Evolutionary conservation across 2,888 invertebrate genomes (phyloP).

Genomic region (Limnephilus rhombicus): DNA sequence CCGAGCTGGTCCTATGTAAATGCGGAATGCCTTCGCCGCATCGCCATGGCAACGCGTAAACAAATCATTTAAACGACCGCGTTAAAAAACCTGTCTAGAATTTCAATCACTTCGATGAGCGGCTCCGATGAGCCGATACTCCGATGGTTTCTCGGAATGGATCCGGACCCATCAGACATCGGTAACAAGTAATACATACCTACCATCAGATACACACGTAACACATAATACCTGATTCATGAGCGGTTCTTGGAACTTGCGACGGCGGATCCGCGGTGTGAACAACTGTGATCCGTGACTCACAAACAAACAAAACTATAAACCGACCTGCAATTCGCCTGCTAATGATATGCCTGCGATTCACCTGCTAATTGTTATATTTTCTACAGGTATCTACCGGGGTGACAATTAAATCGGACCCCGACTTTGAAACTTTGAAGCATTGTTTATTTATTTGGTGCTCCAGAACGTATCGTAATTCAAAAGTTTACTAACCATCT

Average conservation of each 20-base stretch:
- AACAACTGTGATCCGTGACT: background rate
- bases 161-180: background rate
- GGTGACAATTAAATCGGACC: too few relatives aligned
- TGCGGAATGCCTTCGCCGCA: background rate
- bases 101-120: constrained; percentile 21
- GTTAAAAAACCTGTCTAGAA: constrained; percentile 36
- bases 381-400: too few relatives aligned
- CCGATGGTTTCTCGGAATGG: background rate
- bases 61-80: constrained; percentile 29
- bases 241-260: background rate
- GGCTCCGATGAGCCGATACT: background rate
- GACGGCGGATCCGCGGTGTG: background rate
- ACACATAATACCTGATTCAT: background rate
- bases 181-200: background rate
- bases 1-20: background rate
- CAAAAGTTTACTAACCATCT: too few relatives aligned
- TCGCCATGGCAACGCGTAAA: constrained; percentile 20
- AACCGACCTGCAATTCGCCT: background rate
- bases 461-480: too few relatives aligned
- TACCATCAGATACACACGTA: background rate
- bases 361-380: background rate
- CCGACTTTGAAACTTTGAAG: too few relatives aligned
- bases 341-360: background rate
- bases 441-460: too few relatives aligned
- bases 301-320: background rate